phyloP scores from a whole-genome alignment of 2,888 invertebrate genomes.

The Idaea straminata region DNA sequence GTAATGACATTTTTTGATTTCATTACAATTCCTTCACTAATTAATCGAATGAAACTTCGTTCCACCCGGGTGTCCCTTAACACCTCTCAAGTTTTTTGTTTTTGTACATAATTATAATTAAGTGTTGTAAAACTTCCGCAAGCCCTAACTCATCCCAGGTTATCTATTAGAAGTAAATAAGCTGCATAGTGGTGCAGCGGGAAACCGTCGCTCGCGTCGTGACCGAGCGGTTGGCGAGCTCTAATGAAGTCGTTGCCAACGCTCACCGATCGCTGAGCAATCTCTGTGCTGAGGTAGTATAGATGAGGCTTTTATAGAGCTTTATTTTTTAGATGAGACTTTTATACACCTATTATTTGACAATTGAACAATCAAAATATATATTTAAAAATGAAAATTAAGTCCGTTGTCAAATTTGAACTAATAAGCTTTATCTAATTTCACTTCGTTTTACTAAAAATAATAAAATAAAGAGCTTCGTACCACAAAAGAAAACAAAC shows the following conservation, averaged over 20 bases:
- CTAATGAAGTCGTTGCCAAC: conserved; percentile 72
- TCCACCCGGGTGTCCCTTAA: too few relatives aligned
- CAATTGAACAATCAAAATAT: too few relatives aligned
- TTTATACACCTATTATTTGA: not conserved
- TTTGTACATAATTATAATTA: too few relatives aligned
- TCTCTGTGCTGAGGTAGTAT: conserved; percentile 21
- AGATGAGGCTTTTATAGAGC: conserved; percentile 29
- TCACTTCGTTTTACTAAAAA: too few relatives aligned
- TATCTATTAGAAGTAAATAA: conserved; percentile 1
- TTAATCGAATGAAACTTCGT: too few relatives aligned
- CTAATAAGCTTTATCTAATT: too few relatives aligned
- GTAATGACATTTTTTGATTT: too few relatives aligned
- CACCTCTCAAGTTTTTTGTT: too few relatives aligned
- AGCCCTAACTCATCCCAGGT: not conserved
- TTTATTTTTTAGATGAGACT: conserved; percentile 3
- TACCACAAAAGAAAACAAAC: too few relatives aligned
- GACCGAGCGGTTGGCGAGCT: conserved; percentile 61
- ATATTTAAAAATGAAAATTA: not conserved
- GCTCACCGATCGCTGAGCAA: conserved; percentile 25
- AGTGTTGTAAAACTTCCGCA: not conserved
- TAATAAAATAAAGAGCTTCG: too few relatives aligned
- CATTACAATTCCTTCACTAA: too few relatives aligned
- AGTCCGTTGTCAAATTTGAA: not conserved
- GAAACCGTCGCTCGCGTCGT: conserved; percentile 37
- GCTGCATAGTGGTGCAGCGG: not conserved